Conservation (phyloP, 2,888 invertebrate species). For the Flexamia atlantica region DNA sequence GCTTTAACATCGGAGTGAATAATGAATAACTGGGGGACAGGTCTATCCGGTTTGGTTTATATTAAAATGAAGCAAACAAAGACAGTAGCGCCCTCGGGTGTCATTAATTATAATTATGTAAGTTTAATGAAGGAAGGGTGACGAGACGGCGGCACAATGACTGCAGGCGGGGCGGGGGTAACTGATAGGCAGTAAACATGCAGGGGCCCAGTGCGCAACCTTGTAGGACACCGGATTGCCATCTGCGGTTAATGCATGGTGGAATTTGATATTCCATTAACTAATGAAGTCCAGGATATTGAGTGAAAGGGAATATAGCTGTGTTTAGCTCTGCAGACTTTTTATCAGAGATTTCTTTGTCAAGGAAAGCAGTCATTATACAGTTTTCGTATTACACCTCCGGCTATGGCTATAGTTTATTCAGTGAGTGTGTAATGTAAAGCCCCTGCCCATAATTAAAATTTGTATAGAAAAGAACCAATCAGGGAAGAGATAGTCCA, state of each 20-base stretch:
- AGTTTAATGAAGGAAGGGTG: slow-evolving; percentile 48
- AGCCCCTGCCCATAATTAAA: too few relatives aligned
- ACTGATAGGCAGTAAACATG: slow-evolving; percentile 7
- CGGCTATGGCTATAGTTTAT: too few relatives aligned
- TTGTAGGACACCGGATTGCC: background rate
- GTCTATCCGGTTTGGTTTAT: slow-evolving; percentile 12
- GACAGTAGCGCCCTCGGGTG: slow-evolving; percentile 36
- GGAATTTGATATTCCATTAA: background rate
- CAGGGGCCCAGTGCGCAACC: background rate
- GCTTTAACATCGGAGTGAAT: too few relatives aligned
- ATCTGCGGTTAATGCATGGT: background rate
- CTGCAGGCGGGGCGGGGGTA: background rate
- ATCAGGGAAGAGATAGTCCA: too few relatives aligned
- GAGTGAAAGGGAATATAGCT: too few relatives aligned
- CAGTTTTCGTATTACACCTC: too few relatives aligned
- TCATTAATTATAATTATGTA: slow-evolving; percentile 52
- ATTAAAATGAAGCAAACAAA: slow-evolving; percentile 48
- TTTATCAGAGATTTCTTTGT: too few relatives aligned
- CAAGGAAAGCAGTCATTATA: too few relatives aligned
- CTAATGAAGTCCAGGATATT: too few relatives aligned
- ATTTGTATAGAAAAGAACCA: too few relatives aligned
- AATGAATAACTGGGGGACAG: background rate
- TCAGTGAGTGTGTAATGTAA: too few relatives aligned
- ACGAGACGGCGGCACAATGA: background rate
- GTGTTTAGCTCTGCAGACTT: too few relatives aligned